Conservation (phyloP, 2,797 vertebrate genomes). For the Gadopsis bispinosus region DNA sequence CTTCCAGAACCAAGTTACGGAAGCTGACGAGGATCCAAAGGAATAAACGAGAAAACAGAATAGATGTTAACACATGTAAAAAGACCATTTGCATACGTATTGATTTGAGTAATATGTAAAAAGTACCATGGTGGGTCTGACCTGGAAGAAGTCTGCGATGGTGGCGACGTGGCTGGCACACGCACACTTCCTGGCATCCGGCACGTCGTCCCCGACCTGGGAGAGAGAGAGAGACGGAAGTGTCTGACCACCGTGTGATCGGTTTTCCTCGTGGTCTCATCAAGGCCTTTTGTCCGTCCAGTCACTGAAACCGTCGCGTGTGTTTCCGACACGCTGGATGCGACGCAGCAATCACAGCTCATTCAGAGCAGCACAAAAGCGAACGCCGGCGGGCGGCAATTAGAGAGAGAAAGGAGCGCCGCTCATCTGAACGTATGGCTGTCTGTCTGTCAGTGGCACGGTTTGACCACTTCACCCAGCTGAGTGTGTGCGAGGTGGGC, state of each 20-base stretch:
- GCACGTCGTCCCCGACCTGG: constrained; percentile 96
- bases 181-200: constrained; percentile 94
- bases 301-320: constrained; percentile 15
- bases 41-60: neutral
- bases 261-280: constrained; percentile 1
- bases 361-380: constrained; percentile 61
- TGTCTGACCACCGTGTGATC: too few species aligned
- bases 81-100: too few species aligned
- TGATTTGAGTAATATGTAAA: neutral
- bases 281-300: constrained; percentile 24
- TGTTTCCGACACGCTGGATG: constrained; percentile 23
- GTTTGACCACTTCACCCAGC: neutral
- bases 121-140: constrained; percentile 57
- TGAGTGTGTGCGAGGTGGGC: neutral
- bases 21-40: neutral
- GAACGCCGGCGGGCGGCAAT: constrained; percentile 42
- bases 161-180: constrained; percentile 97
- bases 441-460: constrained; percentile 22
- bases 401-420: constrained; percentile 18
- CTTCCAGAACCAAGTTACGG: neutral
- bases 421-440: constrained; percentile 16
- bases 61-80: neutral
- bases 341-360: constrained; percentile 57
- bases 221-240: neutral
- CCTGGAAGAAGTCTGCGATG: constrained; percentile 98